Base-by-base conservation (phyloP, 1,140 invertebrate species). In the Drosophila ohnishii region DNA sequence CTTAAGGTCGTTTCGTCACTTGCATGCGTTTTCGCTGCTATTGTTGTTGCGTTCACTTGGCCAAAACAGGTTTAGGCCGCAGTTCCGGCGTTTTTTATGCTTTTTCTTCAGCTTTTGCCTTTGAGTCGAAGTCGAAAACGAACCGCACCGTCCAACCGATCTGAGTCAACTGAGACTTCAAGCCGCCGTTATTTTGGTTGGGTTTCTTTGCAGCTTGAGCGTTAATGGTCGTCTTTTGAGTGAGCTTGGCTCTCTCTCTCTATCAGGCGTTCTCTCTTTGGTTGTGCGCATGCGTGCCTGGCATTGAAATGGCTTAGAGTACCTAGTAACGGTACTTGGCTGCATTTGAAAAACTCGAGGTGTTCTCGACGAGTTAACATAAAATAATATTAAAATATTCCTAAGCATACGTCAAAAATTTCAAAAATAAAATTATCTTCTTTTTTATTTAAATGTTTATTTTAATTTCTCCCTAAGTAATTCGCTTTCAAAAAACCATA, bases 1-100 rank as follows among this genome's bases (percentile, higher is more conserved):
- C 61, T 78, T 87, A 87, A 82, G 83, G 84, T 76, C 75, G 79
- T 86, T 86, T 85, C 82, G 78, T 81, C 82, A 85, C 79, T 80
- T 55, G 84, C 67, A 83, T 83, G 62, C 64, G 75, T 81, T 78
- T 66, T 58, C 51, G 67, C 66, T 69, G 73, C 42, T 56, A 51
- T 60, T 78, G 50, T 82, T 82, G 56, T 75, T 61, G 69, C 66
- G 39, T 50, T 72, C 39, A 39, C 51, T 53, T 72, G 39, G 63
- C 61, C 48, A 37, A 82, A 87, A 86, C 82, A 50, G 83, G 82
- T 86, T 86, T 86, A 48, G 51, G 66, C 62, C 63, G 65, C 72
- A 73, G 61, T 66, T 86, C 82, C 72, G 81, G 72, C 75, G 75
- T 53, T 75, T 50, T 30, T 40, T 40, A 40, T 37, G 45, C 53